Percentiles rank a stretch among this genome's conserved stretches.
Conservation (phyloP, 35 echinoderm and acorn worm species). For the Heliocidaris tuberculata region DNA sequence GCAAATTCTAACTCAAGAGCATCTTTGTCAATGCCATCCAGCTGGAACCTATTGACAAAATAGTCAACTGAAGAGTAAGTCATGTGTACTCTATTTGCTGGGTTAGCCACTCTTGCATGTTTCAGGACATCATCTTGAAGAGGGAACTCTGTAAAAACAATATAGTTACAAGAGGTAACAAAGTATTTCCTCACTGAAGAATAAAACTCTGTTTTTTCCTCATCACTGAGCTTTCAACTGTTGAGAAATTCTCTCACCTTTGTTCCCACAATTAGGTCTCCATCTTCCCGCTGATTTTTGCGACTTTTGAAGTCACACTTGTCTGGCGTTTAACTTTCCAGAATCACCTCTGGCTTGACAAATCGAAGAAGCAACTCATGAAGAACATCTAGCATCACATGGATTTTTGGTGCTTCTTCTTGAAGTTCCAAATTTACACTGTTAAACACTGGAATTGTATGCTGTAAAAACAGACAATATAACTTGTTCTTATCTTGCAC, state of each 20-base stretch:
- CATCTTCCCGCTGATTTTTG: conserved; percentile 35
- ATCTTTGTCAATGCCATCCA: conserved; percentile 57
- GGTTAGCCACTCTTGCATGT: conserved; percentile 51
- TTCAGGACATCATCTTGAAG: conserved; percentile 57
- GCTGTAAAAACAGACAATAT: no score
- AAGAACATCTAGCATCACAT: no score
- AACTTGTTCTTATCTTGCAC: no score
- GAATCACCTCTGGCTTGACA: no score
- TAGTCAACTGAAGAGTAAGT: conserved; percentile 61
- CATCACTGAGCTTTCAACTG: no score
- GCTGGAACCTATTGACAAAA: conserved; percentile 69
- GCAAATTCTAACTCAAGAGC: conserved; percentile 50
- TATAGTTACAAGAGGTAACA: conserved; percentile 54
- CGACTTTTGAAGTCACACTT: conserved; percentile 35
- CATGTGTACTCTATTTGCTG: conserved; percentile 40
- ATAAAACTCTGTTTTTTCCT: no score
- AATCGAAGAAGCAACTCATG: no score
- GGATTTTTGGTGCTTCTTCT: no score
- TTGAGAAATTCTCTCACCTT: no score
- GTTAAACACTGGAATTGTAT: no score
- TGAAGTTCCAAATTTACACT: no score
- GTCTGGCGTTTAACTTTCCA: no score
- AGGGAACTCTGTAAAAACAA: conserved; percentile 48
- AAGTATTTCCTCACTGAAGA: conserved; percentile 62
- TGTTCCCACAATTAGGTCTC: conserved; percentile 19